Percentiles rank a stretch among this genome's conserved stretches.
phyloP scores from a whole-genome alignment of 1,140 invertebrate species.

The Hormaphis cornu region DNA sequence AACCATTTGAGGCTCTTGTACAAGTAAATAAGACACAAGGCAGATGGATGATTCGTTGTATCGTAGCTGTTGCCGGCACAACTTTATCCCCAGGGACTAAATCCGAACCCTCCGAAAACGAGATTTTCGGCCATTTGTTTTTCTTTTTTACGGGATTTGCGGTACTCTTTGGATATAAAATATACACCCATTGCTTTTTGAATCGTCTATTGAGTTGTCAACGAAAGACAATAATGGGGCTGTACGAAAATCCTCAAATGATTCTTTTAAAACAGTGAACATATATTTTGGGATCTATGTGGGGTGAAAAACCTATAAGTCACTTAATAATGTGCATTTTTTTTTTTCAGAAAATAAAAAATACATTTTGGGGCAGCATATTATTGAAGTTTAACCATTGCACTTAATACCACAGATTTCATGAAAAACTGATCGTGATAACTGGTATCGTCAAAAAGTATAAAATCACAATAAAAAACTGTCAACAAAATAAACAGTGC shows the following conservation, averaged over 20 bases:
- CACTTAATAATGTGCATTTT: neutral
- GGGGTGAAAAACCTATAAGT: no score
- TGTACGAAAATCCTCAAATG: neutral
- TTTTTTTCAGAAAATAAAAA: no score
- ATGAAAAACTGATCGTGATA: no score
- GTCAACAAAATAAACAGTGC: no score
- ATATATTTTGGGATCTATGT: neutral
- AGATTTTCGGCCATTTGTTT: neutral
- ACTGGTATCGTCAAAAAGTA: no score
- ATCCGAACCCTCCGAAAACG: neutral
- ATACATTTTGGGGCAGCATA: no score
- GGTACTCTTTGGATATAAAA: neutral
- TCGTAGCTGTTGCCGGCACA: no score
- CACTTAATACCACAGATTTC: no score
- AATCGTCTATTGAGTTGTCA: constrained; percentile 2
- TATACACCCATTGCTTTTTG: neutral
- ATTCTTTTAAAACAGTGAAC: neutral
- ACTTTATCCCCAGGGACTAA: neutral
- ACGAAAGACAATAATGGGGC: neutral
- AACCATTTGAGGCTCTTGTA: neutral
- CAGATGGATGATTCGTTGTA: constrained; percentile 4
- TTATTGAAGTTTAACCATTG: no score
- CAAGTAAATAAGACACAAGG: constrained; percentile 11
- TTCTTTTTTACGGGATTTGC: constrained; percentile 7
- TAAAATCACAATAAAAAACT: no score